phyloP scores from a whole-genome alignment of 2,797 vertebrate genomes.

The Gorsachius magnificus region DNA sequence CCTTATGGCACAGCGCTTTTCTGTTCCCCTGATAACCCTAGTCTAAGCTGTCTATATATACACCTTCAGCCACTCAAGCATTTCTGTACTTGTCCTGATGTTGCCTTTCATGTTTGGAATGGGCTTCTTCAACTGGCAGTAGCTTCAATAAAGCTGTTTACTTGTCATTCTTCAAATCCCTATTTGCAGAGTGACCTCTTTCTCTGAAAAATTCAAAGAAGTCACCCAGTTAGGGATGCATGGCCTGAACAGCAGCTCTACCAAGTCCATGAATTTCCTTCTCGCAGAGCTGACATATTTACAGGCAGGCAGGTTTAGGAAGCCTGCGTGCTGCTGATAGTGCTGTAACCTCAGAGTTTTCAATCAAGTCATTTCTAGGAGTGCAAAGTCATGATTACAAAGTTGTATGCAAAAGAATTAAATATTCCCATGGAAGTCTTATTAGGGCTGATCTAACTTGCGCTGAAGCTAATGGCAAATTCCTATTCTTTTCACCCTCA shows the following conservation, averaged over 20 bases:
- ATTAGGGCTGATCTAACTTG: not conserved
- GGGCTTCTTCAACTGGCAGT: not conserved
- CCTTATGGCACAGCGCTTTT: not conserved
- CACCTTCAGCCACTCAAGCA: not conserved
- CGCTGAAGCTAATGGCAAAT: not conserved
- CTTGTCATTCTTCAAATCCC: not conserved
- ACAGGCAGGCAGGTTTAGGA: not conserved
- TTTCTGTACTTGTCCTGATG: not conserved
- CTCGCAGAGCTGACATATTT: not conserved
- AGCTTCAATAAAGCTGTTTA: not conserved
- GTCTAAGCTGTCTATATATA: fast-evolving
- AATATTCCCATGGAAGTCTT: not conserved
- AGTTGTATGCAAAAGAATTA: not conserved
- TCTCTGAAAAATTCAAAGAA: not conserved
- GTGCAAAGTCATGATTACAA: not conserved
- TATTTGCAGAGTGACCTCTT: not conserved
- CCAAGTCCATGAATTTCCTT: not conserved
- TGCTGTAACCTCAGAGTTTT: not conserved
- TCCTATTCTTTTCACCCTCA: not conserved
- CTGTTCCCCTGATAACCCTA: not conserved
- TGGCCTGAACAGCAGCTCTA: not conserved
- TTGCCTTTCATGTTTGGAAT: not conserved
- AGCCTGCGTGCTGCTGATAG: not conserved
- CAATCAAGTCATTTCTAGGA: not conserved
- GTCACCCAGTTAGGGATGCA: not conserved